phyloP scores from a whole-genome alignment of 1,140 invertebrate genomes.

The Eriosoma lanigerum region DNA sequence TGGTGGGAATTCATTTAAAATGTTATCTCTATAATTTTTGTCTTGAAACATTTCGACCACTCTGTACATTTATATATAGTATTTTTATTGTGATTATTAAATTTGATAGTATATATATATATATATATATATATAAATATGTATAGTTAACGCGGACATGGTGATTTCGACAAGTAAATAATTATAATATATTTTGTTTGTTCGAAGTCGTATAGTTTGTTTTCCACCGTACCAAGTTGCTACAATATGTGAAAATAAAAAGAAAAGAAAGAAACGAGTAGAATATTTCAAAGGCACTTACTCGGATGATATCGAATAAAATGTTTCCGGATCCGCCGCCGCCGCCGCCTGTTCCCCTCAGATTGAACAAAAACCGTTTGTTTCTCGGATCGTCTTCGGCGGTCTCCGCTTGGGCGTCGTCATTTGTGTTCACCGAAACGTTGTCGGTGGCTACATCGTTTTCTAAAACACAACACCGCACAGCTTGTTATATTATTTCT shows the following conservation, averaged over 20 bases:
- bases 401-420: conserved; percentile 63
- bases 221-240: background rate
- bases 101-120: too few relatives aligned
- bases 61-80: too few relatives aligned
- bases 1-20: too few relatives aligned
- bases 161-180: too few relatives aligned
- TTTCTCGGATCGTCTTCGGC: conserved; percentile 69
- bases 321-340: conserved; percentile 81
- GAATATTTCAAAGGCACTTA: conserved; percentile 61
- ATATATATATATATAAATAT: too few relatives aligned
- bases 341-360: conserved; percentile 61
- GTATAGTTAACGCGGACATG: too few relatives aligned
- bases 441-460: background rate
- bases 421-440: conserved; percentile 31
- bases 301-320: conserved; percentile 82
- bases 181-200: too few relatives aligned
- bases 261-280: background rate
- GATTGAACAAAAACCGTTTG: conserved; percentile 74
- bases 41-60: too few relatives aligned
- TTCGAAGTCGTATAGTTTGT: background rate
- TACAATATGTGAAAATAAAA: background rate
- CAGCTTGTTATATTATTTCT: background rate
- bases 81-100: too few relatives aligned
- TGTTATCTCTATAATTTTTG: too few relatives aligned
- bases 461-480: conserved; percentile 23